Evolutionary conservation across 2,888 invertebrate species (phyloP), one percentile per base, ranked within the genome.

Genomic region (Elegia similella): DNA sequence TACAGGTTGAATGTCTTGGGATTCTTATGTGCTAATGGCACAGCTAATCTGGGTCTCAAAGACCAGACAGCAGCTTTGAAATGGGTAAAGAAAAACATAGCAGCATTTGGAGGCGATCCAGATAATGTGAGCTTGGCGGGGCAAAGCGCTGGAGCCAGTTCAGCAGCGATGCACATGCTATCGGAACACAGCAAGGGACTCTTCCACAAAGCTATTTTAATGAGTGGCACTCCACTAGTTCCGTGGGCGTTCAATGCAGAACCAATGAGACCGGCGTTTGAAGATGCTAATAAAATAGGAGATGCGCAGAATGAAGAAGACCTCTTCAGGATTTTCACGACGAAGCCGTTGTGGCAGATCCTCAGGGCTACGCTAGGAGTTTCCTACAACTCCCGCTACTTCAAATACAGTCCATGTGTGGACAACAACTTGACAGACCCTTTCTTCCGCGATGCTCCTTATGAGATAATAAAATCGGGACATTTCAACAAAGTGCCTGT

Each of bases 51-150:
- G 0, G 91, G 90, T 0, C 63, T 91, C 2, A 84, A 86, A 63
- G 91, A 91, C 61, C 91, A 91, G 60, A 75, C 83, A 7, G 88
- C 86, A 6, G 89, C 91, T 7, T 68, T 91, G 5, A 80, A 76
- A 65, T 91, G 91, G 90, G 74, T 91, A n/a, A 73, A 66, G 42
- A 75, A 66, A 32, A 91, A 90, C 57, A 89, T 90, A 55, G 70
- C 74, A 1, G 78, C 80, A 1, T 90, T 91, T 56, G 88, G 88
- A 1, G 91, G 91, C 42, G 90, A 90, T 60, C 87, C 88, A 0
- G 86, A 88, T 10, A 89, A 89, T 57, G 88, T 91, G 1, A 89
- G 88, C 0, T 60, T 91, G 43, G 82, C 81, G 17, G 91, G 91
- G 0, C 88, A 91, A 42, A 91, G 90, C 43, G 88, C 91, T 0